A percentile compares a stretch with the other conserved stretches of the same genome.
Evolutionary conservation across 1,140 invertebrate species (phyloP).

Genomic region (Prorops nasuta): DNA sequence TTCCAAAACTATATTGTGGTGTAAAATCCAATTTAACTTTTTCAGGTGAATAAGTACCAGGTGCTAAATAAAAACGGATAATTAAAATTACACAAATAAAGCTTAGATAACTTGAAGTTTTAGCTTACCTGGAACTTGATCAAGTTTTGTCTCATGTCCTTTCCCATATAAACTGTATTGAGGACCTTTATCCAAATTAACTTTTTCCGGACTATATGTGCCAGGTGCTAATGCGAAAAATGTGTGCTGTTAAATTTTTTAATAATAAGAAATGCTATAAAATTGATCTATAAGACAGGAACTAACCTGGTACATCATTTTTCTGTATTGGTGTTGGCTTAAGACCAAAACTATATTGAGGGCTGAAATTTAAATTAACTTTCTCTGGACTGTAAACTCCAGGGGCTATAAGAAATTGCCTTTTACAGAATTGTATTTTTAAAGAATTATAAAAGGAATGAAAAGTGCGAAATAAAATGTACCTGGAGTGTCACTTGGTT

Average conservation of each 20-base stretch:
- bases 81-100: neutral
- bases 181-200: conserved; percentile 61
- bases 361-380: conserved; percentile 60
- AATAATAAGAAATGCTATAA: no score
- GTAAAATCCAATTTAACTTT: conserved; percentile 62
- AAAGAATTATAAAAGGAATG: no score
- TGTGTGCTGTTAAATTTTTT: no score
- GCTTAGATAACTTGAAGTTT: neutral
- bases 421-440: no score
- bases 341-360: conserved; percentile 61
- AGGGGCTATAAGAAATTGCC: no score
- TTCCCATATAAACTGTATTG: conserved; percentile 61
- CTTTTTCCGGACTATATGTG: conserved; percentile 44
- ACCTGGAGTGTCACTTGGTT: conserved; percentile 60
- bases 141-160: conserved; percentile 51
- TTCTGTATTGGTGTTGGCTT: conserved; percentile 53
- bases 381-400: conserved; percentile 43
- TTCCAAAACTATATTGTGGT: conserved; percentile 61
- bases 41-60: conserved; percentile 32
- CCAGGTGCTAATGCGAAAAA: conserved; percentile 25
- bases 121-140: conserved; percentile 56
- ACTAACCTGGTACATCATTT: conserved; percentile 58
- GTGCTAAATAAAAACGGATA: conserved; percentile 18
- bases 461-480: no score
- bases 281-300: no score